Evolutionary conservation across 2,797 vertebrate species (phyloP), one percentile per base, ranked within the genome.

Genomic region (Eurystomus glaucurus): DNA sequence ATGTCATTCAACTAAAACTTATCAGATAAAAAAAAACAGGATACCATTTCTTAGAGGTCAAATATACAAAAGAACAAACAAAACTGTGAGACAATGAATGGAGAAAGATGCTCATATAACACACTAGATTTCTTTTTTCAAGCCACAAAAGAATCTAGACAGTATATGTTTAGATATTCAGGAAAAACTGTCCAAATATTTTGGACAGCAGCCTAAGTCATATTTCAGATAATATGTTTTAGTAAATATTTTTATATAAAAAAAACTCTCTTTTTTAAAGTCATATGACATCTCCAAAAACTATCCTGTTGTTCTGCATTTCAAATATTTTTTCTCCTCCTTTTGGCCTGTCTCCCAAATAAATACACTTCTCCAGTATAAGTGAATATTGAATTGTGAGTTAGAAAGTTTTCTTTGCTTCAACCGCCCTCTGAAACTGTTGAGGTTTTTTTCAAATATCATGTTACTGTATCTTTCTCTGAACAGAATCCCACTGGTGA

Each of bases 251-350:
- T 72, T 87, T 0, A 14, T 17, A 19, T 26, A 41, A 68, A 64
- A 2, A 51, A 31, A 11, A n/a, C n/a, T n/a, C 7, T 10, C 0
- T 26, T 57, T 46, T 26, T 31, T 5, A 33, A 61, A 41, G 3
- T 28, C 55, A 61, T 1, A 4, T 15, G 46, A 31, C 11, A 3
- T 5, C 6, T 60, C 68, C 7, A 88, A 76, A 76, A 76, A 16
- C 16, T 79, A 10, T 71, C 13, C 4, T 29, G 2, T 5, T 70
- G 4, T 75, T 74, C 26, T 51, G 35, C 12, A 28, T 85, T 88
- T 90, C 12, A 82, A 84, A 48, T 16, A 4, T 0, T 25, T 71
- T 91, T 75, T 52, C 8, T 52, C 14, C 25, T 58, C 19, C 64
- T 92, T 65, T 26, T 11, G 28, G 9, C 6, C 5, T 64, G 5